Percentiles rank a stretch among this genome's conserved stretches.
Conservation (phyloP, 2,888 invertebrate species). For the Ormyrus rosae region DNA sequence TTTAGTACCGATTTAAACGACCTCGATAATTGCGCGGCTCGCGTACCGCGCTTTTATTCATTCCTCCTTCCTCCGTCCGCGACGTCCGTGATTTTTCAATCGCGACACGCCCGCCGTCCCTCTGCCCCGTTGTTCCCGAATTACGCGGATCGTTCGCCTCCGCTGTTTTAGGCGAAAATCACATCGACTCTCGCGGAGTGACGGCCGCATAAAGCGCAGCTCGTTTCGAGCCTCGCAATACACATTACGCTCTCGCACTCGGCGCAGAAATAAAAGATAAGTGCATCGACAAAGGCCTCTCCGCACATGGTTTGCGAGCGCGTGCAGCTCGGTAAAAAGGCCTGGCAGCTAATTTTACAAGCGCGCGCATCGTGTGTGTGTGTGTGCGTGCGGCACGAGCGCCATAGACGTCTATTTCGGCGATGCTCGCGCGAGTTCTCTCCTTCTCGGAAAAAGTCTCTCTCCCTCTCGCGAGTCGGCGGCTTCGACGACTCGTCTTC, state of each 20-base stretch:
- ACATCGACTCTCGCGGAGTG: too few species aligned
- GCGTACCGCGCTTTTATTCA: not conserved
- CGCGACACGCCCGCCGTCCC: too few species aligned
- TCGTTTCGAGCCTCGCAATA: too few species aligned
- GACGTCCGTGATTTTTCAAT: too few species aligned
- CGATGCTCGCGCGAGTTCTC: not conserved
- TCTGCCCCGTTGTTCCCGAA: too few species aligned
- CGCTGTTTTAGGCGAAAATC: too few species aligned
- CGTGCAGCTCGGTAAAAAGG: not conserved
- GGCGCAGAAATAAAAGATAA: too few species aligned
- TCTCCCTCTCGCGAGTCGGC: slow-evolving; percentile 29
- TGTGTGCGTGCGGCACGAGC: not conserved
- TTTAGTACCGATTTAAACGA: slow-evolving; percentile 35
- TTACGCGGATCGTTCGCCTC: too few species aligned
- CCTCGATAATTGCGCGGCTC: slow-evolving; percentile 25
- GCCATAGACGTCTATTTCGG: slow-evolving; percentile 17
- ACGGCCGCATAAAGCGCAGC: too few species aligned
- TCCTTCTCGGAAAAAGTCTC: slow-evolving; percentile 56
- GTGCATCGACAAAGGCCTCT: slow-evolving; percentile 19
- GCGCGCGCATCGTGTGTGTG: too few species aligned
- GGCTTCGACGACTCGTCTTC: slow-evolving; percentile 50
- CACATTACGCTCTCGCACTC: too few species aligned
- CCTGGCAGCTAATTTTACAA: slow-evolving; percentile 21
- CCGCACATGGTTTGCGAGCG: slow-evolving; percentile 3
- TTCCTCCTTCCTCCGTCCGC: not conserved